Conservation (phyloP, 2,888 invertebrate species). For the Hipparchia semele region DNA sequence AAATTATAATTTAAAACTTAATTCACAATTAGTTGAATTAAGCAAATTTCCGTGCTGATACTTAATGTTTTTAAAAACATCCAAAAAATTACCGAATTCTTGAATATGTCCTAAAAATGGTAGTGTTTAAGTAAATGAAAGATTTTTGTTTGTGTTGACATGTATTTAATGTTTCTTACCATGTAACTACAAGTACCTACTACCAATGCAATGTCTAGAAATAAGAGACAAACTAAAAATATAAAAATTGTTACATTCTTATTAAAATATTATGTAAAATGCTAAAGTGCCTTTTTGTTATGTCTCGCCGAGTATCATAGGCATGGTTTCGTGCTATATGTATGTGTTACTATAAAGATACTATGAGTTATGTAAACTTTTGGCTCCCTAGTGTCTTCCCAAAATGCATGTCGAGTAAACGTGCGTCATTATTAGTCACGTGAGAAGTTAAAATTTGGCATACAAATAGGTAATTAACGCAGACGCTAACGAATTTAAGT, state of each 20-base stretch:
- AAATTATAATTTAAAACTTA: too few species aligned
- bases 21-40: too few species aligned
- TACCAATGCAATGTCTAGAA: slow-evolving; percentile 66
- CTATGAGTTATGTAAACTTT: not conserved
- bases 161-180: slow-evolving; percentile 78
- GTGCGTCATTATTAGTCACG: too few species aligned
- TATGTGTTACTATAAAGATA: slow-evolving; percentile 20
- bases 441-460: not conserved
- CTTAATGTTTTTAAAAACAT: not conserved
- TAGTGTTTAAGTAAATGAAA: slow-evolving; percentile 71
- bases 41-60: too few species aligned
- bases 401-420: not conserved
- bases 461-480: not conserved
- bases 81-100: slow-evolving; percentile 1
- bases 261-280: slow-evolving; percentile 52
- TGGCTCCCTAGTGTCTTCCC: not conserved
- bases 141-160: slow-evolving; percentile 78
- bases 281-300: slow-evolving; percentile 61
- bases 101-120: slow-evolving; percentile 18
- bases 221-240: slow-evolving; percentile 57
- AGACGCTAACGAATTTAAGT: not conserved
- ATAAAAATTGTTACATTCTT: slow-evolving; percentile 57
- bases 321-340: slow-evolving; percentile 46
- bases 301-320: slow-evolving; percentile 49
- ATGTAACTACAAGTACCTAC: slow-evolving; percentile 77